phyloP scores from a whole-genome alignment of 1,140 invertebrate species.

The Nasonia giraulti region DNA sequence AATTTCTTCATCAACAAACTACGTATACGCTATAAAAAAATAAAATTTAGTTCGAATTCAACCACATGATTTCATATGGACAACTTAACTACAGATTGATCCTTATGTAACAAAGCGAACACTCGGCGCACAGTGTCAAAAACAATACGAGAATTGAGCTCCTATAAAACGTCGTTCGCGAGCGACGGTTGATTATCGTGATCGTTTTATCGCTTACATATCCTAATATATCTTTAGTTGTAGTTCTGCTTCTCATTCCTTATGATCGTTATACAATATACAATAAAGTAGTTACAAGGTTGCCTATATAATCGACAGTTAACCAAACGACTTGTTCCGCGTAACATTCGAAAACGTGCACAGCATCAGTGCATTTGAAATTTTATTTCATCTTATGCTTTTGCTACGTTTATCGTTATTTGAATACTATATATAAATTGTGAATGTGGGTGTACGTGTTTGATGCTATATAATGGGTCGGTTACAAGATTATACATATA shows the following conservation, averaged over 20 bases:
- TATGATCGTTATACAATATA: constrained; percentile 25
- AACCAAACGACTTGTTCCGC: constrained; percentile 11
- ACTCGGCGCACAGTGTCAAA: constrained; percentile 50
- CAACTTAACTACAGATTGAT: neutral
- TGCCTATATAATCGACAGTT: constrained; percentile 5
- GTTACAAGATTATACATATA: constrained; percentile 32
- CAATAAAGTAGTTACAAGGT: constrained; percentile 21
- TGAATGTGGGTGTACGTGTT: neutral
- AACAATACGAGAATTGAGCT: constrained; percentile 54
- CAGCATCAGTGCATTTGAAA: constrained; percentile 19
- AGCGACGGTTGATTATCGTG: constrained; percentile 32
- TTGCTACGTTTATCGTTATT: neutral
- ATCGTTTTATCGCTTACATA: constrained; percentile 3
- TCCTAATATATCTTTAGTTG: constrained; percentile 40
- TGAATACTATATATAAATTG: constrained; percentile 12
- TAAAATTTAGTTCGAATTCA: neutral
- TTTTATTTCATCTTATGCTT: neutral
- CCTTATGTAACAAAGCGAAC: constrained; percentile 16
- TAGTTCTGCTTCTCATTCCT: neutral
- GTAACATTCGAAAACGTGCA: constrained; percentile 11
- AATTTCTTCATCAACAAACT: neutral
- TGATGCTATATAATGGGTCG: constrained; percentile 19
- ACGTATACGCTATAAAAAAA: neutral
- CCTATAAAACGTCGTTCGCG: constrained; percentile 30
- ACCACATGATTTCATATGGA: neutral